A percentile compares a stretch with the other conserved stretches of the same genome.
These are phyloP conservation scores for Sminthurinus signatus DNA, from an alignment of 1,140 invertebrate genomes.

Conservation along the genomic window DNA sequence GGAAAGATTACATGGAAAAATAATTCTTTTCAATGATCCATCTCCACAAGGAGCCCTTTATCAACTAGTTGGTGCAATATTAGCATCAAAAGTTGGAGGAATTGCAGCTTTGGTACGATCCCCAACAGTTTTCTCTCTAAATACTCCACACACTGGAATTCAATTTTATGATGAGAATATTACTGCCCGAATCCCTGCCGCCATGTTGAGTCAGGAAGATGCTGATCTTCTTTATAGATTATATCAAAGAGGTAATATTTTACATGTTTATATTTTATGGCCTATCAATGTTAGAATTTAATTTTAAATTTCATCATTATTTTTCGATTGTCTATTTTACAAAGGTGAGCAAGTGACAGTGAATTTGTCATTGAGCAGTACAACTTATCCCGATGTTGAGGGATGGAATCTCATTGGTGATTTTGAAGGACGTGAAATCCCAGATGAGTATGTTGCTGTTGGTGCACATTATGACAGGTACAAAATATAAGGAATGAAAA, in stretches of 20 bases:
- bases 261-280: neutral
- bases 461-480: constrained; percentile 52
- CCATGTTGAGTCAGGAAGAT: constrained; percentile 53
- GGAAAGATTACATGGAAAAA: constrained; percentile 50
- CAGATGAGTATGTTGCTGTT: constrained; percentile 50
- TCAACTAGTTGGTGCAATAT: constrained; percentile 43
- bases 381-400: constrained; percentile 44
- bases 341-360: constrained; percentile 45
- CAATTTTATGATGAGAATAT: constrained; percentile 25
- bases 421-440: constrained; percentile 44
- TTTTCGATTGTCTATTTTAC: no score
- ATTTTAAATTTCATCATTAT: neutral
- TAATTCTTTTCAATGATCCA: constrained; percentile 39
- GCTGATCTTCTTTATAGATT: constrained; percentile 51
- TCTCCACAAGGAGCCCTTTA: constrained; percentile 44
- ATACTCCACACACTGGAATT: constrained; percentile 40
- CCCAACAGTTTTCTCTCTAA: constrained; percentile 48
- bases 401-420: constrained; percentile 50
- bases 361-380: constrained; percentile 46
- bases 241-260: constrained; percentile 44
- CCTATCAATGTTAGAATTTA: no score
- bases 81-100: constrained; percentile 47
- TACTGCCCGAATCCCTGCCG: constrained; percentile 48
- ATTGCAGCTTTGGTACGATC: constrained; percentile 49
- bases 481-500: no score